Base-by-base conservation (phyloP, 1,140 invertebrate genomes). In the Steinernema khuongi region DNA sequence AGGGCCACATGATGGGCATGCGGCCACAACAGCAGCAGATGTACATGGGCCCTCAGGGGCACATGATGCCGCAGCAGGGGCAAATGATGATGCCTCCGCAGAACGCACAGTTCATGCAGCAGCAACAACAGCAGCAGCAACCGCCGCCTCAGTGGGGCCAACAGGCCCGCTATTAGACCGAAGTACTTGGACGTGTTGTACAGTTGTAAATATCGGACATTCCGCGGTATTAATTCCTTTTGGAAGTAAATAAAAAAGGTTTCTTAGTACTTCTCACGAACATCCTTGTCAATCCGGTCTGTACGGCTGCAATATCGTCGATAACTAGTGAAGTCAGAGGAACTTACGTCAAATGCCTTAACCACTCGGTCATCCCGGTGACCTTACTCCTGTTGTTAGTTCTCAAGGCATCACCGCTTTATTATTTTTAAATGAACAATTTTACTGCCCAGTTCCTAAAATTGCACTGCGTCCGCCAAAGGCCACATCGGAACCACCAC, bases 11-110 rank as follows among this genome's bases (percentile, higher is more conserved):
- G 50, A 60, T 60, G 50, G 4, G 26, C 11, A 60, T 60, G 50
- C 4, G 50, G 7, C 50, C 50, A 4, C 50, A 41, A 41, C 36
- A 41, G n/a, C 36, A 41, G n/a, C 36, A 41, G 36, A 41, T 41
- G 36, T 41, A 41, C 36, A 41, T 41, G 36, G 36, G 36, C 36
- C n/a, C 50, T 60, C 50, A 60, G 50, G 50, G 50, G 7, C 50
- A 60, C 50, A 60, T 60, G 22, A 60, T 60, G 11, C 7, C 50
- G 14, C 50, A 60, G 22, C 50, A 60, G 22, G 50, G 50, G 4
- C 50, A 60, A 22, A 11, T 17, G 50, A 60, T 60, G 50, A 60
- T 60, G 50, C 4, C n/a, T n/a, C n/a, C 22, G 19, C 50, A 60
- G 50, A 11, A 60, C 4, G 14, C 11, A 22, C 50, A 60, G 50